Evolutionary conservation across 2,888 invertebrate genomes (phyloP).

Genomic region (Volucella inflata): DNA sequence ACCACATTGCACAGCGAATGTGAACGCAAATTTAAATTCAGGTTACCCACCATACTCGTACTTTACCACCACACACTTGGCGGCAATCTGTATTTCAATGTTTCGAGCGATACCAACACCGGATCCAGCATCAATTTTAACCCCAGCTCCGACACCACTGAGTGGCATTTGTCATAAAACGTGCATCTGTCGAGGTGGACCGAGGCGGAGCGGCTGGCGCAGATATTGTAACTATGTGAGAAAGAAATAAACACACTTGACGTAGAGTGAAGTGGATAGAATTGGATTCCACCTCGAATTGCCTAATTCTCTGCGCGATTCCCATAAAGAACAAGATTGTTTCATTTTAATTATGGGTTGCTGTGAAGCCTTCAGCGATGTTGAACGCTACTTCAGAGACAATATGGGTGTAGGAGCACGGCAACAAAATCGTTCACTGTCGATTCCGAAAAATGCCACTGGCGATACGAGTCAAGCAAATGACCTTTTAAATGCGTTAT

Average conservation of each 20-base stretch:
- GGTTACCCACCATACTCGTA: conserved; percentile 33
- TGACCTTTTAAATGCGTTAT: conserved; percentile 76
- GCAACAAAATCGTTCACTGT: conserved; percentile 73
- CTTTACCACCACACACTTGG: conserved; percentile 41
- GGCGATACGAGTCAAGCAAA: conserved; percentile 73
- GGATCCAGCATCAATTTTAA: not conserved
- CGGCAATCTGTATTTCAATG: conserved; percentile 49
- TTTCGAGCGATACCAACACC: not conserved
- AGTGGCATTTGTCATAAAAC: conserved; percentile 75
- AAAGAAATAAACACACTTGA: conserved; percentile 70
- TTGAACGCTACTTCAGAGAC: conserved; percentile 76
- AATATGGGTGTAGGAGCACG: conserved; percentile 75
- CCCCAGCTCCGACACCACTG: conserved; percentile 51
- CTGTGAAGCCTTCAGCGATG: conserved; percentile 66
- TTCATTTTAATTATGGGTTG: conserved; percentile 74
- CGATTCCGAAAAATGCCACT: conserved; percentile 75
- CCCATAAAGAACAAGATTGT: conserved; percentile 75
- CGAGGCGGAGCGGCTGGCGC: conserved; percentile 5
- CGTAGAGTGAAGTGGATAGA: not conserved
- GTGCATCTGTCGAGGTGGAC: conserved; percentile 58
- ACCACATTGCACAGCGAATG: conserved; percentile 60
- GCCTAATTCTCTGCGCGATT: conserved; percentile 71
- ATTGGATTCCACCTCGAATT: conserved; percentile 71
- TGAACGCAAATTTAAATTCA: conserved; percentile 73
- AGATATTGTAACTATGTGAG: conserved; percentile 59